These are phyloP conservation scores for Silurus aristotelis DNA, from an alignment of 2,797 vertebrate genomes.

Conservation along the genomic window DNA sequence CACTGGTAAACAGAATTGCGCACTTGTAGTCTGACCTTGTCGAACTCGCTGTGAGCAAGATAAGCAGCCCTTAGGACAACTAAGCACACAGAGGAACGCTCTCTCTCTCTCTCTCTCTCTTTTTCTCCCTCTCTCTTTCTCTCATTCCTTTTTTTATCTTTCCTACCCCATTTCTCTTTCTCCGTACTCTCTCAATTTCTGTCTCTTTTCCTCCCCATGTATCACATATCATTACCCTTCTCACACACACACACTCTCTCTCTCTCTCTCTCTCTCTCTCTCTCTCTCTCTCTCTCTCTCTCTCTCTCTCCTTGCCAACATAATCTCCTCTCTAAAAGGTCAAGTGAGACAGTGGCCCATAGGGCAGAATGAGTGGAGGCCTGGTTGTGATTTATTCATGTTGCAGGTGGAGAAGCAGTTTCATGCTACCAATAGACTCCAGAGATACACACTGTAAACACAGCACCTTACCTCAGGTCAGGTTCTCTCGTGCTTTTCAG, in stretches of 20 bases:
- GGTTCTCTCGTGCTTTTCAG: slow-evolving; percentile 28
- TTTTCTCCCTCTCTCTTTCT: slow-evolving; percentile 28
- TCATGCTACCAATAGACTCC: slow-evolving; percentile 42
- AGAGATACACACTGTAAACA: slow-evolving; percentile 48
- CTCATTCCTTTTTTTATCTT: not conserved
- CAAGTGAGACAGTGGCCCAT: slow-evolving; percentile 62
- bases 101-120: slow-evolving; percentile 30
- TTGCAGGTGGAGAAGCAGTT: slow-evolving; percentile 57
- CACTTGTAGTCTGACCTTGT: slow-evolving; percentile 65
- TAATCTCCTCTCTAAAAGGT: slow-evolving; percentile 71
- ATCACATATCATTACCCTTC: slow-evolving; percentile 41
- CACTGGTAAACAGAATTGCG: slow-evolving; percentile 63
- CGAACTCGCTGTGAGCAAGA: slow-evolving; percentile 65
- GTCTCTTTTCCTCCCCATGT: slow-evolving; percentile 31
- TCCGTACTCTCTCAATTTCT: slow-evolving; percentile 4
- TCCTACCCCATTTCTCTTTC: not conserved
- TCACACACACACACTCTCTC: slow-evolving; percentile 35
- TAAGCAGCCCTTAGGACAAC: slow-evolving; percentile 71
- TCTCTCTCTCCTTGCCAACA: slow-evolving; percentile 57
- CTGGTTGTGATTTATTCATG: slow-evolving; percentile 57
- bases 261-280: slow-evolving; percentile 8
- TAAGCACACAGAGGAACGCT: slow-evolving; percentile 52
- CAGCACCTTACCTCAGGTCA: slow-evolving; percentile 47
- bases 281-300: slow-evolving; percentile 38
- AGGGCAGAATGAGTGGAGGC: slow-evolving; percentile 43